Percentiles rank a stretch among this genome's conserved stretches.
These are phyloP conservation scores for Aselliscus stoliczkanus DNA, from an alignment of 2,797 vertebrate genomes.

Conservation along the genomic window DNA sequence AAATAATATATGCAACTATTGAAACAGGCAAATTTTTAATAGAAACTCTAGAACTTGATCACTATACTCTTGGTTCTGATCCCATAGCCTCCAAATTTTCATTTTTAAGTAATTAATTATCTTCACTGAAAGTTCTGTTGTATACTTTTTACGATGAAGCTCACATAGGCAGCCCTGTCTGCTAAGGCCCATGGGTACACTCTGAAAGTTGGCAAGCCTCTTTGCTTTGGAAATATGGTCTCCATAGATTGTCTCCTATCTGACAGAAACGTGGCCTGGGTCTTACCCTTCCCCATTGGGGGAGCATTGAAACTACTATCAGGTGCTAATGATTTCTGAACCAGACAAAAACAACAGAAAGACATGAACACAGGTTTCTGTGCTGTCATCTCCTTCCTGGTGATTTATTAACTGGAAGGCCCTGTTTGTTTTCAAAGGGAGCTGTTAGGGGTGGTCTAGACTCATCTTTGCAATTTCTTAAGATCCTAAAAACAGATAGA, in stretches of 20 bases:
- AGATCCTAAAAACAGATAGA: conserved; percentile 36
- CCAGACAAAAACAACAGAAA: conserved; percentile 32
- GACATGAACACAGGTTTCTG: neutral
- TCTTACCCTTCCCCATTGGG: neutral
- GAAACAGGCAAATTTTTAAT: neutral
- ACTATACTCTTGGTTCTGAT: neutral
- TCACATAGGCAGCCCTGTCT: neutral
- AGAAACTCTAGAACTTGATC: neutral
- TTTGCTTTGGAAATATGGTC: neutral
- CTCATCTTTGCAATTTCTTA: conserved; percentile 29
- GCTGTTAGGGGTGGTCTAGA: neutral
- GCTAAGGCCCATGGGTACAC: neutral
- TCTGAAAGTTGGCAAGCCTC: neutral
- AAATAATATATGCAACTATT: neutral
- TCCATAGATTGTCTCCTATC: neutral
- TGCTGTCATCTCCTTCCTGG: conserved; percentile 35
- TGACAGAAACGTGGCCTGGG: conserved; percentile 17
- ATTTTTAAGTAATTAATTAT: neutral
- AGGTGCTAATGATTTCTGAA: conserved; percentile 57
- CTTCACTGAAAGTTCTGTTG: neutral
- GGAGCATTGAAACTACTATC: neutral
- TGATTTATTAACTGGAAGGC: conserved; percentile 4
- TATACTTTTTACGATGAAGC: neutral
- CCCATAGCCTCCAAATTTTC: neutral
- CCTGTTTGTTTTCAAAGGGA: conserved; percentile 53